Evolutionary conservation across 1,140 invertebrate species (phyloP), one percentile per base, ranked within the genome.

Genomic region (Mamestra configurata): DNA sequence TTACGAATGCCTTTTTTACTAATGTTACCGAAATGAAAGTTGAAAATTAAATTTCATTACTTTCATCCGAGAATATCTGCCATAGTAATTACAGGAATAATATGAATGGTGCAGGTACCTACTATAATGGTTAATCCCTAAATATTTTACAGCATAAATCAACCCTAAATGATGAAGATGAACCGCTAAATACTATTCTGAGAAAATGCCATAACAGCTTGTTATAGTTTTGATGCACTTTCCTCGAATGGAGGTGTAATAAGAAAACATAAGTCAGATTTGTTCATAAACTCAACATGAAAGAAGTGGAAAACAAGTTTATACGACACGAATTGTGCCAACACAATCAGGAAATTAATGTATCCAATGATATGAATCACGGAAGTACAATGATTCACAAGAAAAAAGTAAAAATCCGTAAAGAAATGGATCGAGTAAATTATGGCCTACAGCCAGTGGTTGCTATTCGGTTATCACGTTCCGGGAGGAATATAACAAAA

Each of bases 391-490:
- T 70, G 27, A 31, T 76, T 11, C 37, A 59, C 27, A 79, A 79
- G 31, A 61, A 15, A 27, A 72, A 79, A 51, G 0, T 15, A 8
- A 82, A 79, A 22, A 76, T 64, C 53, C 31, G 61, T 0, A 76
- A 53, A 79, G 76, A 61, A 27, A 37, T 57, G 15, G 66, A 79
- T 59, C 15, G 37, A 11, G 66, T 20, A 11, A 66, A 79, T 79
- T 35, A 37, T 57, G 13, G 43, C 0, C 55, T 75, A 51, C 64
- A 66, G 10, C 61, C 61, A 22, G 20, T 37, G 22, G 7, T 66
- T 0, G 27, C 18, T 18, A 40, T 66, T 22, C n/a, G 31, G 4
- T 2, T 61, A 35, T 61, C 37, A 40, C 61, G n/a, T 7, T 66
- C 31, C 8, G 27, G 27, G 3, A 22, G 6, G 15, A 13, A 31